Base-by-base conservation (phyloP, 2,888 invertebrate genomes). In the Pheosia gnoma region DNA sequence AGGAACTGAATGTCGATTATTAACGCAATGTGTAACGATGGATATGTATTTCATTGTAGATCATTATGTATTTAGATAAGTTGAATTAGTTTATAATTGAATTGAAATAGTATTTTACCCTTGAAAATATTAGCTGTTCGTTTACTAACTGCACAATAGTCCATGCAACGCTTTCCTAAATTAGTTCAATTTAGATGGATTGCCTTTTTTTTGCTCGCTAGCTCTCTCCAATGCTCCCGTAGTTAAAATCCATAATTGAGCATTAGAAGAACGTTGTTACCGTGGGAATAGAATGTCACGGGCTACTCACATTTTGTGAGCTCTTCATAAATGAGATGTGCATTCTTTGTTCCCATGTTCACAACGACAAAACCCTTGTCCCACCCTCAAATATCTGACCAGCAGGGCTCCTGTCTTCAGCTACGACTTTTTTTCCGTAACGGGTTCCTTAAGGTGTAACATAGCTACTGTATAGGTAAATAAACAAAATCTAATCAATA, bases 321-420 rank as follows among this genome's bases (percentile, higher is more conserved):
- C 67, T 60, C 58, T 71, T 58, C 57, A 57, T 9, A 56, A 56
- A 11, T 43, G 59, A 43, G 38, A 52, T 56, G 36, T 59, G 65
- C 67, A 62, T 36, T 25, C 25, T 4, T 9, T 64, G 61, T 82
- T 86, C 86, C 88, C 79, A 69, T 72, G 66, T 77, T 79, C 71
- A 79, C 89, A 89, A 83, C 79, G 60, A 53, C 58, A 53, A 61
- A 57, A 39, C 56, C 43, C 58, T 54, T 45, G 41, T 60, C 49
- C 55, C 51, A 76, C 90, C 93, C 92, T 93, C 92, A 70, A 81
- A 83, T 91, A 86, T 93, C 93, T 90, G 92, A 91, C 81, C 89
- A 83, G 93, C 93, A 93, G 92, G 80, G 85, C 76, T 85, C 92
- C 89, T 86, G 83, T 92, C 91, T 80, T 93, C 93, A 91, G 92